Percentiles rank a stretch among this genome's conserved stretches.
Conservation (phyloP, 2,888 invertebrate genomes). For the Tipula confusa region DNA sequence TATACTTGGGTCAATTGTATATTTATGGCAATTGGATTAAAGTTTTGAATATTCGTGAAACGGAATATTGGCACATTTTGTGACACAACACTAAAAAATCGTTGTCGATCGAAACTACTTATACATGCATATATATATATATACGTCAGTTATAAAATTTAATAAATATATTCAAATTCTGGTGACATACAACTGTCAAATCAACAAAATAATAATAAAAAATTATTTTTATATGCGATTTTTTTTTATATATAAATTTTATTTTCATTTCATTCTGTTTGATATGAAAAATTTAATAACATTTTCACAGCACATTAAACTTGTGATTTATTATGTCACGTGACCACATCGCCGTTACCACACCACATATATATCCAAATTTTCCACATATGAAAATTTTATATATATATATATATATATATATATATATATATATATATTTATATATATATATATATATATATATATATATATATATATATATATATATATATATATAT, state of each 20-base stretch:
- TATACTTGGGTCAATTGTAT: no score
- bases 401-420: background rate
- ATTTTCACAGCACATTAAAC: constrained; percentile 52
- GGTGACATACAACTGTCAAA: constrained; percentile 20
- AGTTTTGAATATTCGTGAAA: no score
- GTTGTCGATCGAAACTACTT: no score
- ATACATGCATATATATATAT: background rate
- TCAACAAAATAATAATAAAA: constrained; percentile 12
- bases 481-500: background rate
- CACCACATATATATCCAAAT: background rate
- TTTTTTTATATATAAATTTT: no score
- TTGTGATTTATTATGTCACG: constrained; percentile 52
- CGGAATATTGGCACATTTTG: no score
- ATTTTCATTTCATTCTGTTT: constrained; percentile 22
- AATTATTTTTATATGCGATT: background rate
- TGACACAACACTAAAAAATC: no score
- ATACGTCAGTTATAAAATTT: background rate
- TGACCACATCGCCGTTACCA: constrained; percentile 42
- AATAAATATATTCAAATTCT: background rate
- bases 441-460: background rate
- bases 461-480: background rate
- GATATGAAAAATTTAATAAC: constrained; percentile 40
- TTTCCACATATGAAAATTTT: constrained; percentile 5
- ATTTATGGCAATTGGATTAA: no score
- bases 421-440: background rate